Base-by-base conservation (phyloP, 2,888 invertebrate species). In the Standfussiana lucernea region DNA sequence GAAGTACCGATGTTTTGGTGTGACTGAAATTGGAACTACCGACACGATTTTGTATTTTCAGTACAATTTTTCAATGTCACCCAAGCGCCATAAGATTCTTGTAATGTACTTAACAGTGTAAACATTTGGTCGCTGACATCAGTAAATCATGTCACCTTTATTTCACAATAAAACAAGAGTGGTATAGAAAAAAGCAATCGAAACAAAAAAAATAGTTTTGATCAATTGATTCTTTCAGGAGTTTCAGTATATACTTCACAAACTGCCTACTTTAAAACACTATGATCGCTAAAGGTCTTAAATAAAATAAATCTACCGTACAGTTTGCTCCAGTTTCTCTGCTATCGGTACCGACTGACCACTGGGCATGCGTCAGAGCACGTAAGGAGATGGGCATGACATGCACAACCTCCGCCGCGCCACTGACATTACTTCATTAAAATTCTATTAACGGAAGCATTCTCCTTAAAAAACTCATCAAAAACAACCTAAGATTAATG, bases 371-470 rank as follows among this genome's bases (percentile, higher is more conserved):
- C 94, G 94, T 93, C 91, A 89, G 92, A 93, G 90, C 94, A 94
- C 94, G 93, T 95, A 95, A 95, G 93, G 93, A 94, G 96, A 95
- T 94, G 94, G 94, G 94, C 96, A 96, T 96, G 96, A 96, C 96
- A 94, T 92, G 96, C 96, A 96, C 93, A 95, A 95, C 94, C 91
- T 92, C 93, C 90, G 89, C 90, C 86, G 81, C 84, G 75, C 86
- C 88, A 92, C 95, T 95, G 94, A 95, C 96, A 95, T 95, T 96
- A 95, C 95, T 96, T 96, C 96, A 96, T 96, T 96, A 96, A 96
- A 96, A 96, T 96, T 96, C 96, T 96, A 96, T 96, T 96, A 96
- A 94, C 95, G 92, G 96, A 95, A 96, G 96, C 96, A 95, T 96
- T 96, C 96, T 95, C 93, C 91, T 90, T 88, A 91, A 88, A 88